Evolutionary conservation across 1,140 invertebrate genomes (phyloP).

Genomic region (Atopsyche davidsoni): DNA sequence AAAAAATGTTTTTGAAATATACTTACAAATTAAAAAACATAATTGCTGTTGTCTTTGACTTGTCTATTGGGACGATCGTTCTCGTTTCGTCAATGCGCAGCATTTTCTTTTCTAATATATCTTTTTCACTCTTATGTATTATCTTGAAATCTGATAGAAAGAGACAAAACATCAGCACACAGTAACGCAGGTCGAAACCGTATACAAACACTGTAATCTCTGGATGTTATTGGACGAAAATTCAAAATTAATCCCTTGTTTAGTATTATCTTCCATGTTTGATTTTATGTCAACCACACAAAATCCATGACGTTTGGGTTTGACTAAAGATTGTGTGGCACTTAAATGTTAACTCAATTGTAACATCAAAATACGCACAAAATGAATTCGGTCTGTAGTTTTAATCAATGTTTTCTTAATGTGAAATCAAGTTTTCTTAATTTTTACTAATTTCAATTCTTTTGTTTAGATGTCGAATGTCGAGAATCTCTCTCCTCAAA

Average conservation of each 20-base stretch:
- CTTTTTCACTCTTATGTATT: not conserved
- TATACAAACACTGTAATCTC: conserved; percentile 3
- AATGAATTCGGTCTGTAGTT: conserved; percentile 19
- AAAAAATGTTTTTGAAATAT: too few species aligned
- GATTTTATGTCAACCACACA: conserved; percentile 24
- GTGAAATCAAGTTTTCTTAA: not conserved
- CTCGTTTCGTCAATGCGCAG: not conserved
- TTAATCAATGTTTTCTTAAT: not conserved
- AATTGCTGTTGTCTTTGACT: too few species aligned
- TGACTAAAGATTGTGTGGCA: not conserved
- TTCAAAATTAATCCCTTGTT: conserved; percentile 21
- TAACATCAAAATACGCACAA: not conserved
- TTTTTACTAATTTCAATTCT: conserved; percentile 8
- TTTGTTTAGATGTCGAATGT: conserved; percentile 66
- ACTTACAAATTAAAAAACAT: too few species aligned
- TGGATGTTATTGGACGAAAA: conserved; percentile 18
- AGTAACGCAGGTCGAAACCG: not conserved
- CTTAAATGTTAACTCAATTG: not conserved
- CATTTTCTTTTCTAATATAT: not conserved
- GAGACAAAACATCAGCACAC: not conserved
- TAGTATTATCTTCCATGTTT: conserved; percentile 20
- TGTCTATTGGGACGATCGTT: conserved; percentile 3
- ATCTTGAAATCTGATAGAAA: not conserved
- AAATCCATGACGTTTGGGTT: conserved; percentile 17
- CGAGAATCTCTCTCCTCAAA: conserved; percentile 90